Evolutionary conservation across 1,140 invertebrate species (phyloP).

Genomic region (Lordiphosa clarofinis): DNA sequence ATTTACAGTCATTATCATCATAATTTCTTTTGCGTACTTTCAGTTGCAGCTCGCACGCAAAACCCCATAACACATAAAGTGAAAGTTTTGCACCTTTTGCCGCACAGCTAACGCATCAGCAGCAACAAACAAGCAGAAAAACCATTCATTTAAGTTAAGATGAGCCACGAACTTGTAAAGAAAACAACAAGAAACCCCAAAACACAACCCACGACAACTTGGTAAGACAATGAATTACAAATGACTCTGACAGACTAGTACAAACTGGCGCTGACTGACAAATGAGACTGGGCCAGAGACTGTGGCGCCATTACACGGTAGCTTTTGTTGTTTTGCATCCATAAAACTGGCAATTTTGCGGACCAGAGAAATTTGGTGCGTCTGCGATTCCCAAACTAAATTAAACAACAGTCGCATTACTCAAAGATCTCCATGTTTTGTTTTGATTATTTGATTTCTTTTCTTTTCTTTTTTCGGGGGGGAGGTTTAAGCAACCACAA

Average conservation of each 20-base stretch:
- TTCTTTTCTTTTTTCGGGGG: constrained; percentile 17
- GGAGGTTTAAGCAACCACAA: constrained; percentile 15
- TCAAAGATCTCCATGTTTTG: constrained; percentile 27
- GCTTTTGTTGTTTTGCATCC: constrained; percentile 11
- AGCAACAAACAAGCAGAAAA: constrained; percentile 52
- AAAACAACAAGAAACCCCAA: constrained; percentile 9
- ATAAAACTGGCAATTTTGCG: constrained; percentile 7
- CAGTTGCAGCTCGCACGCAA: constrained; percentile 60
- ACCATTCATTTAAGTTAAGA: constrained; percentile 37
- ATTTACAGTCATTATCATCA: constrained; percentile 73
- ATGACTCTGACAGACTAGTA: constrained; percentile 55
- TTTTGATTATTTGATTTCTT: constrained; percentile 16
- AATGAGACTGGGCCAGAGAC: constrained; percentile 48
- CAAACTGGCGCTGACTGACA: constrained; percentile 57
- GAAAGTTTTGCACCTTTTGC: constrained; percentile 72
- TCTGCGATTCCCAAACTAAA: not conserved
- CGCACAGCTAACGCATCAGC: constrained; percentile 47
- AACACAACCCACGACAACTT: constrained; percentile 34
- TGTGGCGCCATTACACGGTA: constrained; percentile 12
- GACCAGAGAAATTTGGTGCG: not conserved
- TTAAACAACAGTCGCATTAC: not conserved
- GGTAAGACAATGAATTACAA: constrained; percentile 65
- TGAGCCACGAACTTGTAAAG: constrained; percentile 59
- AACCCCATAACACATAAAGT: constrained; percentile 67
- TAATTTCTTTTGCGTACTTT: constrained; percentile 55